Base-by-base conservation (phyloP, 2,888 invertebrate genomes). In the Tetanocera ferruginea region DNA sequence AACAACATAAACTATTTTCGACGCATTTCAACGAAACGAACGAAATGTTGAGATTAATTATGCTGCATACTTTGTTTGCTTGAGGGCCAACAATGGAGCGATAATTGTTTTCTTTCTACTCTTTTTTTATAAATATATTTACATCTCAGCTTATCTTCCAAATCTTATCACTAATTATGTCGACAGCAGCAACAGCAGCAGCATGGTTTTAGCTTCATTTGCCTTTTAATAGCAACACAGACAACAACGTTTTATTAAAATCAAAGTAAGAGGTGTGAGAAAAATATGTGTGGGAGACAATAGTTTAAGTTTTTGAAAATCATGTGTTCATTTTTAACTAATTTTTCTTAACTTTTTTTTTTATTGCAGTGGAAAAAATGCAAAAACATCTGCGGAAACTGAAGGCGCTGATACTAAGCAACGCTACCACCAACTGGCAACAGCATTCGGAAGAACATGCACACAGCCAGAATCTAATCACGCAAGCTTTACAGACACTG, bases 401-500 rank as follows among this genome's bases (percentile, higher is more conserved):
- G 17, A 89, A 88, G 78, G 82, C 85, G 23, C 84, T 89, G 43
- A 86, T 90, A 76, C 72, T 90, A 62, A 84, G 84, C 67, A 85
- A 86, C 72, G 88, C 89, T 8, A 67, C 80, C 19, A 77, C 80
- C 37, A 85, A 87, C 76, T 87, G 88, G 87, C 76, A 85, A 55
- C 85, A 87, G 67, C 83, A 87, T 55, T 82, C 84, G 0, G 87
- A 88, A 76, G 88, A 88, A 73, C 85, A 85, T 78, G 83, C 86
- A 9, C 83, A 86, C 72, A 55, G 52, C 5, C 87, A 87, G 67
- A 87, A 88, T 80, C 83, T 84, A 0, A 86, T 90, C 5, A 85
- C 89, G n/a, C 86, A 89, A 76, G 85, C 88, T 0, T 83, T 90
- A 34, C 90, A 90, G 51, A 88, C 88, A 0, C 83, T 90, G 23